Base-by-base conservation (phyloP, 2,113 vertebrate genomes). In the Elanus axillaris region DNA sequence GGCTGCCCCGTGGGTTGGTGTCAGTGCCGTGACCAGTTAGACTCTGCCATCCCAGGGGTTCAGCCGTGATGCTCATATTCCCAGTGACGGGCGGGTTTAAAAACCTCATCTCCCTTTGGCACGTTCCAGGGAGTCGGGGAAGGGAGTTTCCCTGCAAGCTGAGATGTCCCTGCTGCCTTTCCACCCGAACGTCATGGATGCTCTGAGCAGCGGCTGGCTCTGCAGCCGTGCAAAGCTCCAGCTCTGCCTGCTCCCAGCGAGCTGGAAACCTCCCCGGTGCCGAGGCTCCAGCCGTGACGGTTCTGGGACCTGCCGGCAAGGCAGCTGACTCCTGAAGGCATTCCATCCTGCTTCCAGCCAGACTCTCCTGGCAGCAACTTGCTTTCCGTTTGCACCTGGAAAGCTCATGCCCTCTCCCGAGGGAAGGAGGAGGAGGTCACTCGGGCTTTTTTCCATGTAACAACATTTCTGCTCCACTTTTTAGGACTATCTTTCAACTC, bases 231-330 rank as follows among this genome's bases (percentile, higher is more conserved):
- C 76, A 42, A n/a, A 79, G 63, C 52, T 56, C 58, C 56, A 45
- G 66, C 55, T 60, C 67, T 34, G n/a, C 38, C 47, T 50, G 43
- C 22, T 29, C 34, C 71, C 59, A 40, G 60, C 1, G 6, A 45
- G 58, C 27, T 14, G 9, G 22, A 36, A 64, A 63, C 48, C 50
- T 45, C 21, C 34, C 16, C 9, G 3, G 66, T 3, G 3, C 29
- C 9, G 60, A 47, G 40, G 27, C 34, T 62, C 45, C 12, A 4
- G 45, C 43, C 2, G 4, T 3, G 67, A 10, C 0, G 3, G 42
- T 14, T 19, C 50, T 18, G 71, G n/a, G 60, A 66, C 7, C 42
- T 6, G n/a, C 0, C 0, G 40, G 18, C 9, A 62, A 29, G 23
- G 55, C 36, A 36, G 68, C 32, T 3, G 10, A 25, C 13, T 32